Conservation (phyloP, 2,888 invertebrate species). For the Mimumesa dahlbomi region DNA sequence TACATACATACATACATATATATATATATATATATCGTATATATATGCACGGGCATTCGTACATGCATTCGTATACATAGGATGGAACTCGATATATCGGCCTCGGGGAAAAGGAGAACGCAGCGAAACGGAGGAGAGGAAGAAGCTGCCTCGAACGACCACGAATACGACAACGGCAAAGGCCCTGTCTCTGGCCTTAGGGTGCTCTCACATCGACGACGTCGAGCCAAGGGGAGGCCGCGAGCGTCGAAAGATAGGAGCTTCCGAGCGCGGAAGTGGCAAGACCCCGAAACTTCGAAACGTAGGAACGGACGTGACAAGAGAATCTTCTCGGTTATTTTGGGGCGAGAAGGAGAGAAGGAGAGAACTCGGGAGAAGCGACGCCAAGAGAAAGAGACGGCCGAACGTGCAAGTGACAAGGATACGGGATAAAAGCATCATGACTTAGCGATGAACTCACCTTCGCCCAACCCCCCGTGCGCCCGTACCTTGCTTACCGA, state of each 20-base stretch:
- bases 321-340: too few relatives aligned
- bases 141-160: too few relatives aligned
- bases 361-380: neutral
- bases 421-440: slow-evolving; percentile 78
- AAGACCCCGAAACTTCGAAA: too few relatives aligned
- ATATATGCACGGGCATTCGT: slow-evolving; percentile 13
- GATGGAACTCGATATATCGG: slow-evolving; percentile 19
- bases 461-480: slow-evolving; percentile 57
- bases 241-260: too few relatives aligned
- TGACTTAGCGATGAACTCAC: slow-evolving; percentile 78
- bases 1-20: slow-evolving; percentile 13
- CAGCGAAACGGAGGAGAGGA: neutral
- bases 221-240: too few relatives aligned
- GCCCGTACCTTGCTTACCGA: slow-evolving; percentile 12
- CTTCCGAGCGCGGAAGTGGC: too few relatives aligned
- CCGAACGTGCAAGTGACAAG: slow-evolving; percentile 45
- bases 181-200: too few relatives aligned
- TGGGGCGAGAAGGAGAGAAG: neutral
- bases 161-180: too few relatives aligned
- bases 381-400: slow-evolving; percentile 9
- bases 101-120: neutral
- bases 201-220: too few relatives aligned
- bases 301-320: too few relatives aligned
- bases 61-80: slow-evolving; percentile 15
- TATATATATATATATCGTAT: too few relatives aligned